Evolutionary conservation across 2,888 invertebrate genomes (phyloP).

Genomic region (Darwinula stevensoni): DNA sequence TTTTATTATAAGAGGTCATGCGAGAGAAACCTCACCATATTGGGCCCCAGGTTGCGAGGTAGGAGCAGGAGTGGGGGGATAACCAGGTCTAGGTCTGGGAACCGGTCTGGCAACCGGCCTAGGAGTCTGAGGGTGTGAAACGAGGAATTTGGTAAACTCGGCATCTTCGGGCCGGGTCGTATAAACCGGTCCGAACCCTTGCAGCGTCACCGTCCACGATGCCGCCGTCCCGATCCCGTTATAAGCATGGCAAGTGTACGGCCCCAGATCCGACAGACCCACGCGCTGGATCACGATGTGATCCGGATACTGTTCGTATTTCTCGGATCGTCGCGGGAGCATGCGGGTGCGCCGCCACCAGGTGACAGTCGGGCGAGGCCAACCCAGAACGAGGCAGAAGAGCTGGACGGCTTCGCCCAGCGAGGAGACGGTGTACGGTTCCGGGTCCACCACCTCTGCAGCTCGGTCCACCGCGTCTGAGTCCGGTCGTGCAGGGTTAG

Average conservation of each 20-base stretch:
- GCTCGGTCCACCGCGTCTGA: not conserved
- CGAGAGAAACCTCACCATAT: too few relatives aligned
- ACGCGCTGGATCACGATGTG: constrained; percentile 37
- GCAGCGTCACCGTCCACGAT: constrained; percentile 39
- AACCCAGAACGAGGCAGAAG: constrained; percentile 51
- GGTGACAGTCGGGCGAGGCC: constrained; percentile 41
- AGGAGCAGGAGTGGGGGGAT: too few relatives aligned
- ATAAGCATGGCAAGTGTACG: constrained; percentile 66
- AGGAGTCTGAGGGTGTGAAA: too few relatives aligned
- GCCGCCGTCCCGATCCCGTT: constrained; percentile 47
- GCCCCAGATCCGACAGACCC: constrained; percentile 37
- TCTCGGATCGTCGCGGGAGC: constrained; percentile 34
- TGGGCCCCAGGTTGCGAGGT: too few relatives aligned
- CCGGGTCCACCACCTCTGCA: not conserved
- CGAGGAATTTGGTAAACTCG: constrained; percentile 15
- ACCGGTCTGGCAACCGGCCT: too few relatives aligned
- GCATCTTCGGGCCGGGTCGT: constrained; percentile 24
- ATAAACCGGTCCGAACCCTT: constrained; percentile 35
- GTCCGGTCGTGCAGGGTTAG: too few relatives aligned
- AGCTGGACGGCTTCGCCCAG: constrained; percentile 36
- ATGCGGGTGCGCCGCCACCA: constrained; percentile 55
- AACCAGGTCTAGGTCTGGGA: too few relatives aligned
- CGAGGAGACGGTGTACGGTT: constrained; percentile 31
- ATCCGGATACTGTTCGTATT: constrained; percentile 38
- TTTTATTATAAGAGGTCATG: too few relatives aligned